These are phyloP conservation scores for Drosophila biarmipes DNA, from an alignment of 1,140 invertebrate species.

Conservation along the genomic window DNA sequence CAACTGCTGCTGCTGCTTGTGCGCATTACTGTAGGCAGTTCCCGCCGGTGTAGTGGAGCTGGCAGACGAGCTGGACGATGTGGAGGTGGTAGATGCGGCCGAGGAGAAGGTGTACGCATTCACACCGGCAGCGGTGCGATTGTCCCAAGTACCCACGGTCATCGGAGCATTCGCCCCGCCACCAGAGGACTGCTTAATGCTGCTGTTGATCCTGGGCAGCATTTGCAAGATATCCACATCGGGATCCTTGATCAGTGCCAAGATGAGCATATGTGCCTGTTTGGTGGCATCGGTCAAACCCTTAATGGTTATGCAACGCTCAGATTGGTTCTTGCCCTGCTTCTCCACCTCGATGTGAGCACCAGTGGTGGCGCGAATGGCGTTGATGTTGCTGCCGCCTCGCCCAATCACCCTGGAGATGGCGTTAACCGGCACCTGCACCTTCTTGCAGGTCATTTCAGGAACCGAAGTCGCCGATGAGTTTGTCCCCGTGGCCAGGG, in stretches of 20 bases:
- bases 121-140: conserved; percentile 65
- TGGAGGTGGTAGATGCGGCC: conserved; percentile 70
- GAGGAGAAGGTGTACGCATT: conserved; percentile 57
- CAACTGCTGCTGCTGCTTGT: conserved; percentile 77
- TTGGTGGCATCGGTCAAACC: conserved; percentile 95
- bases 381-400: conserved; percentile 98
- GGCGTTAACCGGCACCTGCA: conserved; percentile 96
- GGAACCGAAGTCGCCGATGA: conserved; percentile 24
- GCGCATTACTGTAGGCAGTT: conserved; percentile 59
- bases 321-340: conserved; percentile 96
- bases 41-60: conserved; percentile 58
- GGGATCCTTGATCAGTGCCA: conserved; percentile 95
- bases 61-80: conserved; percentile 70
- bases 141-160: conserved; percentile 80
- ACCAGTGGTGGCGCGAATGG: conserved; percentile 96
- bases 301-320: conserved; percentile 97
- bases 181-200: conserved; percentile 76
- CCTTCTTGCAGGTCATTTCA: conserved; percentile 88
- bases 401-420: conserved; percentile 98
- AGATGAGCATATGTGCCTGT: conserved; percentile 94
- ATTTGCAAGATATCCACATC: conserved; percentile 95
- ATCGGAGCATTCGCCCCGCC: conserved; percentile 69
- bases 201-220: conserved; percentile 89
- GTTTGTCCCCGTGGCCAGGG: conserved; percentile 17
- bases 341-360: conserved; percentile 99